Evolutionary conservation across 2,113 vertebrate genomes (phyloP), one percentile per base, ranked within the genome.

Genomic region (Hystrix cristata): DNA sequence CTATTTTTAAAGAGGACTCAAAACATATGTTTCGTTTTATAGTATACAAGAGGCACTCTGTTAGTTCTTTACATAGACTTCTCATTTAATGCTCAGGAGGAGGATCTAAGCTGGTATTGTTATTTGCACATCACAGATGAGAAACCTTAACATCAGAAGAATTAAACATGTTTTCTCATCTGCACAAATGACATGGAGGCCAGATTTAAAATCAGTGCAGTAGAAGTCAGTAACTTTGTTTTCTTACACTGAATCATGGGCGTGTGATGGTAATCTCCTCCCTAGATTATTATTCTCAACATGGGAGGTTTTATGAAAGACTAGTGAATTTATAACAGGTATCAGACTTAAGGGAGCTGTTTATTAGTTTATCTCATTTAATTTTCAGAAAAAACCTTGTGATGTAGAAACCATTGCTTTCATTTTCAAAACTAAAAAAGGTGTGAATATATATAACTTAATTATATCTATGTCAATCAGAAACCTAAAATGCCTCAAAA

Each of bases 61-160:
- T 95, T 81, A 62, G 12, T 84, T 90, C 13, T 78, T 67, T 91
- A n/a, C 21, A 84, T 34, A 34, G 25, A 95, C 48, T 78, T 91
- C n/a, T 31, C 29, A 60, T 21, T 85, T 69, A 51, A 80, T 86
- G 34, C 19, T 79, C 57, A 67, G 16, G 29, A 25, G 13, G 5
- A 85, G 65, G 46, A 72, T 88, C 10, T 78, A 59, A 88, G 12
- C 34, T 59, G 31, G 4, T 60, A 72, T 65, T 93, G 5, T 72
- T 76, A 29, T 82, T 74, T 62, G 23, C 2, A 23, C 10, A 83
- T 79, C 79, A 25, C 48, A 85, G n/a, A 87, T n/a, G 25, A 84
- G 29, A 11, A 93, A 62, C 27, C 10, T 69, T 53, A 43, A 62
- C 27, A 67, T 83, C 31, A 80, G 31, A 81, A 43, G 89, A 34